A percentile compares a stretch with the other conserved stretches of the same genome.
Evolutionary conservation across 2,888 invertebrate species (phyloP).

Genomic region (Hydraecia micacea): DNA sequence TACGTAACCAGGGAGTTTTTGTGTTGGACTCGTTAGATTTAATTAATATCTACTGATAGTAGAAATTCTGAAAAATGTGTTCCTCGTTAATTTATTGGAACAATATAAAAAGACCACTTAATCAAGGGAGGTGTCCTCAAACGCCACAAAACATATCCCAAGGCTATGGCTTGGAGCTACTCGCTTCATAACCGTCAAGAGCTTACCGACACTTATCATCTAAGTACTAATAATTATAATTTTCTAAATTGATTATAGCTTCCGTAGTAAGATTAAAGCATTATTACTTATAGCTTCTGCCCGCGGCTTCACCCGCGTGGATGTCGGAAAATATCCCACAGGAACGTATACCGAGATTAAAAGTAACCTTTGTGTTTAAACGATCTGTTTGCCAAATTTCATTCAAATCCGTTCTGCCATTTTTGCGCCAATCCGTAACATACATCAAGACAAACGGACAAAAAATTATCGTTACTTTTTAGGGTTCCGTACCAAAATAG

Average conservation of each 20-base stretch:
- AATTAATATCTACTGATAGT: constrained; percentile 14
- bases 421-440: not conserved
- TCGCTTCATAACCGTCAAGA: constrained; percentile 11
- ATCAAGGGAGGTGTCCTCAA: constrained; percentile 12
- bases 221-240: constrained; percentile 11
- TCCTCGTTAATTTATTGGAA: constrained; percentile 17
- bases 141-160: constrained; percentile 9
- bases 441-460: not conserved
- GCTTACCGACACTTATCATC: constrained; percentile 9
- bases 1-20: constrained; percentile 30
- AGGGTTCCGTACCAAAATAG: too few relatives aligned
- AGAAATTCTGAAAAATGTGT: constrained; percentile 18
- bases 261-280: constrained; percentile 4
- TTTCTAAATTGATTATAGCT: constrained; percentile 24
- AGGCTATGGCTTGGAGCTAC: constrained; percentile 21
- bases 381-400: not conserved
- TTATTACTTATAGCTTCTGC: not conserved
- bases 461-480: not conserved
- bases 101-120: constrained; percentile 9
- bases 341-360: not conserved
- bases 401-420: not conserved
- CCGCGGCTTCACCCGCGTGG: not conserved
- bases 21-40: constrained; percentile 15
- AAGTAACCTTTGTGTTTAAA: not conserved
- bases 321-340: not conserved